These are phyloP conservation scores for mouse (Mus musculus) DNA, from an alignment of 2,113 vertebrate species.

Conservation along the genomic window GRCm39 chr11:19219501-19220000, in stretches of 20 bases:
- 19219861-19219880: background rate
- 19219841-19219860: background rate
- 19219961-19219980: too few relatives aligned
- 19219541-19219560: background rate
- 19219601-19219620: background rate
- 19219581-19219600: constrained; percentile 7
- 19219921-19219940: too few relatives aligned
- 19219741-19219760: background rate
- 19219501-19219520: background rate
- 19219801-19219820: too few relatives aligned
- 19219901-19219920: background rate
- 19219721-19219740: background rate
- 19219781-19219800: background rate
- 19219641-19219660: background rate
- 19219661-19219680: background rate
- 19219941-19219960: too few relatives aligned
- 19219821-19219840: background rate
- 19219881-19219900: background rate
- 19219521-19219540: background rate
- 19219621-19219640: background rate
- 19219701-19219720: background rate
- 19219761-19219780: background rate
- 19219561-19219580: constrained; percentile 1
- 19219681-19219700: background rate
- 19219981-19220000: too few relatives aligned